phyloP scores from a whole-genome alignment of 2,113 vertebrate genomes.

The Mesitornis unicolor region DNA sequence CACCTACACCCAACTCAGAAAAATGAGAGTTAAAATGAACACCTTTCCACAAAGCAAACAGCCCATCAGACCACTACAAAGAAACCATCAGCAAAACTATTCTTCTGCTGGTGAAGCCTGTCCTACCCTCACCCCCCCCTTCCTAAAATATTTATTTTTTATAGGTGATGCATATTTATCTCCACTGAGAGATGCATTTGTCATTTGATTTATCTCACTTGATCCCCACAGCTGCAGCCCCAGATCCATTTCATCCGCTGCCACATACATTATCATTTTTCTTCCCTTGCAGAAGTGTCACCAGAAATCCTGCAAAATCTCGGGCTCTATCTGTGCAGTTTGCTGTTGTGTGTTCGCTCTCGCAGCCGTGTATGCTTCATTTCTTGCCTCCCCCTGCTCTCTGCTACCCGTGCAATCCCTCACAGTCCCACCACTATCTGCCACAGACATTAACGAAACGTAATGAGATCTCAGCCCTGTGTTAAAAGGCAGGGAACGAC shows the following conservation, averaged over 20 bases:
- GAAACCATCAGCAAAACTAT: background rate
- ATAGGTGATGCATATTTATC: constrained; percentile 60
- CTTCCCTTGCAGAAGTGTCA: constrained; percentile 23
- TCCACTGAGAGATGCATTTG: constrained; percentile 49
- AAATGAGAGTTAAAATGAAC: background rate
- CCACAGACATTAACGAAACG: background rate
- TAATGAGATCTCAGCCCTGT: background rate
- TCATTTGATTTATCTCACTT: constrained; percentile 55
- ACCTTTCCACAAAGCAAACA: background rate
- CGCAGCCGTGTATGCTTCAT: background rate
- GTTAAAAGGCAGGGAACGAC: background rate
- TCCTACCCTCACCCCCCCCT: background rate
- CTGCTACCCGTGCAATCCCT: background rate
- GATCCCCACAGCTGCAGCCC: constrained; percentile 62
- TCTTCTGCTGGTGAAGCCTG: background rate
- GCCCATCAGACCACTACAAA: background rate
- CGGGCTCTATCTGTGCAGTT: background rate
- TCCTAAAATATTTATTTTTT: constrained; percentile 41
- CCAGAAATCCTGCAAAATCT: constrained; percentile 42
- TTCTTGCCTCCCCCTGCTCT: background rate
- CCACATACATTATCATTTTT: constrained; percentile 50
- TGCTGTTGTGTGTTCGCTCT: background rate
- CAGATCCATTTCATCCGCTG: constrained; percentile 61
- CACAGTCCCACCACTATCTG: background rate
- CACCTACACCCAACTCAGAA: background rate